Base-by-base conservation (phyloP, 2,888 invertebrate species). In the Volucella inanis region DNA sequence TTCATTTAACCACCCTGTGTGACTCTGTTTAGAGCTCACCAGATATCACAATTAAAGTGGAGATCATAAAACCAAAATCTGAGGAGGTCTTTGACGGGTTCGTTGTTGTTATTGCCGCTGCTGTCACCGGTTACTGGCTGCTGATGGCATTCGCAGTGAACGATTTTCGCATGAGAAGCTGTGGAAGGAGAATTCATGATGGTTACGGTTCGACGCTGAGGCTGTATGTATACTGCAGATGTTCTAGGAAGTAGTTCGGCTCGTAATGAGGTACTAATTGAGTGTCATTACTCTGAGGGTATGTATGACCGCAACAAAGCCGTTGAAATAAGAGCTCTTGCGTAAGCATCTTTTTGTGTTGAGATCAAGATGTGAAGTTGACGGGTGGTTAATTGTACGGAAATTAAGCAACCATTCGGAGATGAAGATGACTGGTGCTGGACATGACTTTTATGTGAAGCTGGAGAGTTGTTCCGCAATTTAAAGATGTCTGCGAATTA, bases 261-360 rank as follows among this genome's bases (percentile, higher is more conserved):
- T 52, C 45, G 72, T 81, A 81, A 81, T 85, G 61, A 64, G 81
- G 54, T 43, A 54, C 78, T 85, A 85, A 85, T 85, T 85, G 76
- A 52, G 80, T 68, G 76, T 71, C 43, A 64, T 62, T 45, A 61
- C 50, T 72, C 6, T 31, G 31, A n/a, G 62, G 62, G 72, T 70
- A 68, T 57, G 72, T 70, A 68, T 57, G 59, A 72, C 79, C 79
- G 79, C 79, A 79, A 65, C 71, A 78, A 49, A 76, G 52, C 61
- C 67, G 54, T 61, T 38, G 57, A 47, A 41, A 15, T 52, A 38
- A 31, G 47, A 18, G 38, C 50, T 43, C 55, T n/a, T 3, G 31
- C 31, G 55, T 31, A 12, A 55, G 62, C 54, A 43, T 52, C 61
- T 72, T 54, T 15, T 72, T 62, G 47, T 55, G 50, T 49, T n/a